Conservation (phyloP, 35 echinoderm and acorn worm genomes). For the Eucidaris tribuloides region DNA sequence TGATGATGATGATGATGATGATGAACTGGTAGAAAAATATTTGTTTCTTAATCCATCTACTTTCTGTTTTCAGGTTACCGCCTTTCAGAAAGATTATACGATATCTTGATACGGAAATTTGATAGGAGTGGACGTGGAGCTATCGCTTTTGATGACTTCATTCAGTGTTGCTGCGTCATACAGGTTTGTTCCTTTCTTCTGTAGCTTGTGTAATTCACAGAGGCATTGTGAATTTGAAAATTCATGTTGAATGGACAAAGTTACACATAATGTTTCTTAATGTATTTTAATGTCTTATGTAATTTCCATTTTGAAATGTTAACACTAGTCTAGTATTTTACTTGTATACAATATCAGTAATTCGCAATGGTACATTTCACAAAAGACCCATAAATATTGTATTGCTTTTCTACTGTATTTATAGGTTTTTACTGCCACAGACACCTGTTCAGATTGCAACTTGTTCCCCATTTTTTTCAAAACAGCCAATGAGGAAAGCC, state of each 20-base stretch:
- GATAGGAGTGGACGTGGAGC: constrained; percentile 79
- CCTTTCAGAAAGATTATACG: constrained; percentile 78
- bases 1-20: too few species aligned
- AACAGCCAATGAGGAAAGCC: too few species aligned
- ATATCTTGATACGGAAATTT: constrained; percentile 91
- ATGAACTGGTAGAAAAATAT: too few species aligned
- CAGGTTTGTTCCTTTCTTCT: constrained; percentile 56
- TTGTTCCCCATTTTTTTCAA: too few species aligned
- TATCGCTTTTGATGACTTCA: constrained; percentile 99
- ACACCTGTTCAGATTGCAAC: too few species aligned
- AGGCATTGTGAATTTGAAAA: neutral
- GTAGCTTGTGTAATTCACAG: neutral
- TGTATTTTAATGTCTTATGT: neutral
- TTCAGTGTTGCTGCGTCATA: constrained; percentile 90
- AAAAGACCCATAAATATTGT: too few species aligned
- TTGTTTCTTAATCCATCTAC: too few species aligned
- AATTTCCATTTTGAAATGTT: neutral
- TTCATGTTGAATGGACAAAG: neutral
- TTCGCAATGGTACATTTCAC: neutral
- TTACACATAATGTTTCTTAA: neutral
- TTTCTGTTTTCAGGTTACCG: constrained; percentile 67
- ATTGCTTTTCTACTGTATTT: too few species aligned
- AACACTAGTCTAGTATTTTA: neutral
- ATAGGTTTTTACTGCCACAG: too few species aligned
- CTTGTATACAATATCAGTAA: neutral